These are phyloP conservation scores for Cyprinodon brontotheroides DNA, from an alignment of 2,113 vertebrate species.

Conservation along the genomic window DNA sequence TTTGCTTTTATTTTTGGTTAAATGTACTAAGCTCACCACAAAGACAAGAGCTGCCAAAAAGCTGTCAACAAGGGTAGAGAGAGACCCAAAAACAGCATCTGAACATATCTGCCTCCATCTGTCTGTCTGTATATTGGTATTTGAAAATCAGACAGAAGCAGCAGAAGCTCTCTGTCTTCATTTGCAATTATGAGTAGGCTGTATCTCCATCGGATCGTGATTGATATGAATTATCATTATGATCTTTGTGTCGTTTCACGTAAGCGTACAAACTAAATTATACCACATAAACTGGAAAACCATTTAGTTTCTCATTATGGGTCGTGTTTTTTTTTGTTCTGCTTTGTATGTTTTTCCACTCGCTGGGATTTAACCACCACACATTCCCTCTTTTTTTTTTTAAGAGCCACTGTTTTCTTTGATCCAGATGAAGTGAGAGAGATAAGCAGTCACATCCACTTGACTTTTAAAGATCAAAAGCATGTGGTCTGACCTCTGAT, in stretches of 20 bases:
- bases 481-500: conserved; percentile 14
- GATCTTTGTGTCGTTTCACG: neutral
- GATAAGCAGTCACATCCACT: conserved; percentile 23
- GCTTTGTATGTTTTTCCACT: neutral
- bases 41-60: conserved; percentile 45
- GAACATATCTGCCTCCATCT: conserved; percentile 56
- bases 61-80: conserved; percentile 53
- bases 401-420: conserved; percentile 1
- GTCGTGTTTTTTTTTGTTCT: neutral
- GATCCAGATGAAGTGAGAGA: neutral
- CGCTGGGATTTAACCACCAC: neutral
- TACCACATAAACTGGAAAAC: neutral
- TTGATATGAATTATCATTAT: conserved; percentile 10
- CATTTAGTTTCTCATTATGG: neutral
- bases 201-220: conserved; percentile 9
- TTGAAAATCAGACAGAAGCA: conserved; percentile 22
- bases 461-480: conserved; percentile 33
- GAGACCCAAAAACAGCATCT: conserved; percentile 48
- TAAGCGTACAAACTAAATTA: neutral
- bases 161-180: conserved; percentile 25
- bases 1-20: conserved; percentile 15
- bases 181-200: conserved; percentile 23
- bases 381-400: neutral
- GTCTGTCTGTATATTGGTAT: conserved; percentile 42
- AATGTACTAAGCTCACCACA: conserved; percentile 32